Percentiles rank a stretch among this genome's conserved stretches.
Conservation (phyloP, 2,113 vertebrate genomes). For the Phocoena phocoena region DNA sequence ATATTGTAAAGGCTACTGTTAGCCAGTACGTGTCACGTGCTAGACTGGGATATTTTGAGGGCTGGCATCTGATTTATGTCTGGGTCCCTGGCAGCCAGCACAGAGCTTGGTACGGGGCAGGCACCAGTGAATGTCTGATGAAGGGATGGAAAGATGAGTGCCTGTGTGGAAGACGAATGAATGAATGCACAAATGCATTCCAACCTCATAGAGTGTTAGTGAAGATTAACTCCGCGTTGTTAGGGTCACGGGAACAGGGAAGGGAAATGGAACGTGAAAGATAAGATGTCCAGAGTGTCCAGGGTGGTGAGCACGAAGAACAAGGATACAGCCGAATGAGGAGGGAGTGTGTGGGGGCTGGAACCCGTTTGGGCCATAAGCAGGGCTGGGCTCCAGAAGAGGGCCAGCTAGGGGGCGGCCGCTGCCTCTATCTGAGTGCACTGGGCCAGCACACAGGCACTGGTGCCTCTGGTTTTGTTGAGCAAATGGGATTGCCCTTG, state of each 20-base stretch:
- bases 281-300: slow-evolving; percentile 26
- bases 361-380: neutral
- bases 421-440: neutral
- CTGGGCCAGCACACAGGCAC: neutral
- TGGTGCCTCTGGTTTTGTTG: neutral
- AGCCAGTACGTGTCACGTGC: neutral
- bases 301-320: neutral
- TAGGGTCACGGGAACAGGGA: neutral
- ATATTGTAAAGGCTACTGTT: neutral
- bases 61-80: neutral
- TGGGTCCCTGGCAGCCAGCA: neutral
- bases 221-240: neutral
- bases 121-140: neutral
- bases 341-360: neutral
- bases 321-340: neutral
- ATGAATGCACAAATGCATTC: neutral
- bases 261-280: neutral
- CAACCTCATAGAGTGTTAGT: neutral
- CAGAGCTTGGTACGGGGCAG: neutral
- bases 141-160: neutral
- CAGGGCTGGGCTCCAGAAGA: neutral
- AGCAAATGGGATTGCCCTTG: neutral
- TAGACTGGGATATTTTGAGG: neutral
- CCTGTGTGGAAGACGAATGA: neutral
- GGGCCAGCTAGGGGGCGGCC: neutral